A percentile compares a stretch with the other conserved stretches of the same genome.
phyloP scores from a whole-genome alignment of 2,113 vertebrate genomes.

The Hemichromis elongatus region DNA sequence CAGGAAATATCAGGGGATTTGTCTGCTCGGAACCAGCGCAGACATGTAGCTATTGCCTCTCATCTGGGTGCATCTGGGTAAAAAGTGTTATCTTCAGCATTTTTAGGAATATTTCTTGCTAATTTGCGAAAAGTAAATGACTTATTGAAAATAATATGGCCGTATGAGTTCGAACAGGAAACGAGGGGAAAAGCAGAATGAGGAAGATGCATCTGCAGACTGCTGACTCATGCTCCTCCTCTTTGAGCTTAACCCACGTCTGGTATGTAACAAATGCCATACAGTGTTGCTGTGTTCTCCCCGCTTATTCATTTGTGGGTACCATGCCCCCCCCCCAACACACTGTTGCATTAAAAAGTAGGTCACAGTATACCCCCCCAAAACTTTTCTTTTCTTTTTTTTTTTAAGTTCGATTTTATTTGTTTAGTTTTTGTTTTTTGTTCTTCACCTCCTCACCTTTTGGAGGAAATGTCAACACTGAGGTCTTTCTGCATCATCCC shows the following conservation, averaged over 20 bases:
- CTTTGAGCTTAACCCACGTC: background rate
- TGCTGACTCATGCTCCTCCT: constrained; percentile 30
- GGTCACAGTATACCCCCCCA: constrained; percentile 7
- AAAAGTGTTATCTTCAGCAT: background rate
- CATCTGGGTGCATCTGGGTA: background rate
- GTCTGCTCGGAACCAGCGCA: background rate
- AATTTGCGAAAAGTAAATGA: background rate
- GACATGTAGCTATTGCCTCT: background rate
- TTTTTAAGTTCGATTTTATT: background rate
- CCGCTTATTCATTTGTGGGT: background rate
- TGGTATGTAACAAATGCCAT: background rate
- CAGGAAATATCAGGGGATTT: constrained; percentile 62
- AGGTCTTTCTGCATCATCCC: background rate
- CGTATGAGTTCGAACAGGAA: constrained; percentile 11
- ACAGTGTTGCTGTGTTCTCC: background rate
- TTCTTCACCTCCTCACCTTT: background rate
- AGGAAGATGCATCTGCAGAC: background rate
- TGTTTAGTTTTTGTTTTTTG: fast-evolving
- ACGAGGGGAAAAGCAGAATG: background rate
- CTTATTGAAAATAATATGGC: background rate
- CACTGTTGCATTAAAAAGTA: constrained; percentile 30
- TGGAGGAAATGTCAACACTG: constrained; percentile 22
- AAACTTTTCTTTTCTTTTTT: background rate
- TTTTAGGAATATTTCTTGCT: background rate
- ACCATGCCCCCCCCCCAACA: background rate